Evolutionary conservation across 2,888 invertebrate genomes (phyloP).

Genomic region (Poecilus cupreus): DNA sequence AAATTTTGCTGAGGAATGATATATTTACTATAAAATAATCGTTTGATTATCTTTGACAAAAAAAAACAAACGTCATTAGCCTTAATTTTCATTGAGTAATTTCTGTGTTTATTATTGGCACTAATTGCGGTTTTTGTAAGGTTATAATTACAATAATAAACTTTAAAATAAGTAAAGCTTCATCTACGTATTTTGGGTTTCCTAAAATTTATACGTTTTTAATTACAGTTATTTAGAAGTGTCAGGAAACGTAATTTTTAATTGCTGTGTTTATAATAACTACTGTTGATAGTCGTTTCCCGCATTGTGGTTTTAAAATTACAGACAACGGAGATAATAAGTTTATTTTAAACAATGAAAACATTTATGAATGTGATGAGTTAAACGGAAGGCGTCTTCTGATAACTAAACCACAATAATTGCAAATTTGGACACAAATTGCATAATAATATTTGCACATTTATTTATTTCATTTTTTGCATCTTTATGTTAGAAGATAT

Average conservation of each 20-base stretch:
- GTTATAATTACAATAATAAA: too few relatives aligned
- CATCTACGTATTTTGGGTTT: neutral
- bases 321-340: slow-evolving; percentile 23
- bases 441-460: neutral
- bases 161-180: neutral
- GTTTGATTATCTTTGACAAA: too few relatives aligned
- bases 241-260: slow-evolving; percentile 34
- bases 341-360: slow-evolving; percentile 38
- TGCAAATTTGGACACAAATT: neutral
- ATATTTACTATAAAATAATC: too few relatives aligned
- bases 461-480: too few relatives aligned
- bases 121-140: too few relatives aligned
- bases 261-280: slow-evolving; percentile 28
- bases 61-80: too few relatives aligned
- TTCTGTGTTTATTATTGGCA: too few relatives aligned
- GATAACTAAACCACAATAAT: slow-evolving; percentile 3
- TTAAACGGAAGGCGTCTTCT: neutral
- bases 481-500: too few relatives aligned
- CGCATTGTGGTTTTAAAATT: slow-evolving; percentile 26
- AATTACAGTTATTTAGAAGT: slow-evolving; percentile 24
- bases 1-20: too few relatives aligned
- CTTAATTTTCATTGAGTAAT: too few relatives aligned
- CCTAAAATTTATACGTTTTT: slow-evolving; percentile 14
- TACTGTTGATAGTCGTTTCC: slow-evolving; percentile 19
- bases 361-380: slow-evolving; percentile 31